phyloP scores from a whole-genome alignment of 2,113 vertebrate genomes.

The Catharus fuscescens region DNA sequence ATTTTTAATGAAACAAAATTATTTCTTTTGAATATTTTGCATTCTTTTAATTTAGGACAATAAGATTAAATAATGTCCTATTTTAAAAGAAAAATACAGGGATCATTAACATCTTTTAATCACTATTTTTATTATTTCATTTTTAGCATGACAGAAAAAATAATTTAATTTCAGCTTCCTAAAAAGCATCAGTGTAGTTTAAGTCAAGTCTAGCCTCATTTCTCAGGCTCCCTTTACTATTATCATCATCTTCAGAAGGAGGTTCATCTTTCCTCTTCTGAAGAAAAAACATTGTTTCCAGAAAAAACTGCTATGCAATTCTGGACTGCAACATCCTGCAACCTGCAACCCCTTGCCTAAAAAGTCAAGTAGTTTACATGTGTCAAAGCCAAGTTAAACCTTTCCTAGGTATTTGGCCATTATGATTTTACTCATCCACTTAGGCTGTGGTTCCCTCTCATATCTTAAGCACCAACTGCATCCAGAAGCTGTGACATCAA shows the following conservation, averaged over 20 bases:
- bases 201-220: neutral
- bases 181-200: neutral
- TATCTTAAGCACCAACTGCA: neutral
- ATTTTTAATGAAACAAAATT: neutral
- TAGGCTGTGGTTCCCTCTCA: rapidly evolving
- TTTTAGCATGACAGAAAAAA: neutral
- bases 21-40: neutral
- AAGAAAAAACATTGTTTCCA: neutral
- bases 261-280: neutral
- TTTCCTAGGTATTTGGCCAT: neutral
- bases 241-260: neutral
- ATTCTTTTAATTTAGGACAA: neutral
- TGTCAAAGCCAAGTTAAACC: neutral
- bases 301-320: neutral
- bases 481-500: neutral
- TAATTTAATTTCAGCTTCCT: neutral
- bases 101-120: neutral
- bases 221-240: neutral
- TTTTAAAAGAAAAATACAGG: neutral
- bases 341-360: rapidly evolving
- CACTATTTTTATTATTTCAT: neutral
- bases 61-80: neutral
- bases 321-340: neutral
- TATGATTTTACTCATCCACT: neutral
- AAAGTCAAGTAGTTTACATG: neutral